Conservation (phyloP, 2,113 vertebrate genomes). For the Peromyscus californicus region DNA sequence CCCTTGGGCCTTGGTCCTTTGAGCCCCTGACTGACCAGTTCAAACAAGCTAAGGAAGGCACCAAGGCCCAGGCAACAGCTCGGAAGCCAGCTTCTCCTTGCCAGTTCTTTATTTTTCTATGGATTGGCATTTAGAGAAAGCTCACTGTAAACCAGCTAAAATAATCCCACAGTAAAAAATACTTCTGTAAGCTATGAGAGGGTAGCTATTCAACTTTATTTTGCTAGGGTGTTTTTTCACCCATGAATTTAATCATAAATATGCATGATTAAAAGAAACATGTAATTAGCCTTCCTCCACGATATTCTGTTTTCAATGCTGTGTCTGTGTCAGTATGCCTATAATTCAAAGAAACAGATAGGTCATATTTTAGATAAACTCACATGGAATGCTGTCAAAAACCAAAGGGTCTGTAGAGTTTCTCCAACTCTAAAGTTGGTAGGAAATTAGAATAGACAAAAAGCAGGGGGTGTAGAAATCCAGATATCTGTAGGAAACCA, state of each 20-base stretch:
- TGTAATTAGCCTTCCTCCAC: conserved; percentile 53
- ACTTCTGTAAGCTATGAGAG: conserved; percentile 11
- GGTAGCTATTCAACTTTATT: conserved; percentile 4
- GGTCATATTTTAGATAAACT: conserved; percentile 24
- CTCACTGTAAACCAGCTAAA: neutral
- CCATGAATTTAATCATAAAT: conserved; percentile 28
- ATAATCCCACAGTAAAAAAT: neutral
- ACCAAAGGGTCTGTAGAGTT: neutral
- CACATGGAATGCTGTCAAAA: conserved; percentile 56
- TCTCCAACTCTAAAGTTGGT: neutral
- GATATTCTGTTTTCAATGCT: conserved; percentile 34
- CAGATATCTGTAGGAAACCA: neutral
- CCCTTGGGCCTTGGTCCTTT: neutral
- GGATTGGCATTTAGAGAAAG: neutral
- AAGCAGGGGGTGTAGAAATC: neutral
- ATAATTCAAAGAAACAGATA: conserved; percentile 33
- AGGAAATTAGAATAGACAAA: conserved; percentile 47
- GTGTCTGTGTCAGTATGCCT: neutral
- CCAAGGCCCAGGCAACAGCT: rapidly evolving
- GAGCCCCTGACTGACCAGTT: neutral
- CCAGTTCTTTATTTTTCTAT: neutral
- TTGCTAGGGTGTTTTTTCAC: neutral
- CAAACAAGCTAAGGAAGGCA: neutral
- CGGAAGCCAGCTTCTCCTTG: neutral
- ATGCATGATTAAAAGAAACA: conserved; percentile 9